Evolutionary conservation across 2,888 invertebrate species (phyloP).

Genomic region (Drosophila algonquin): DNA sequence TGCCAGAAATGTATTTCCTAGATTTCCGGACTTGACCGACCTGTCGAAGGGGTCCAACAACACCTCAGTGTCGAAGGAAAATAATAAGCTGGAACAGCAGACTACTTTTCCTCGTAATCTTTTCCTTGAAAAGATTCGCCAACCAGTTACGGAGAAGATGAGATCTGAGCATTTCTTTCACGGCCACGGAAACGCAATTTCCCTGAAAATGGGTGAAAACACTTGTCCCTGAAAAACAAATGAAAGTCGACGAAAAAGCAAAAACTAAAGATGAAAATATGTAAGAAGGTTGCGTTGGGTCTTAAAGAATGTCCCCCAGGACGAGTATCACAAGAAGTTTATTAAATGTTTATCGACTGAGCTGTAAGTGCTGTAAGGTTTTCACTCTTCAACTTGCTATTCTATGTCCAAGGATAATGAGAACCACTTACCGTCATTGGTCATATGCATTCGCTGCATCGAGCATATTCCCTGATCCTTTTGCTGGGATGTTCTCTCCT

Average conservation of each 20-base stretch:
- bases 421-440: not conserved
- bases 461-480: not conserved
- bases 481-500: not conserved
- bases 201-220: no score
- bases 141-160: not conserved
- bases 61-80: not conserved
- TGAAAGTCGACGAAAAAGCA: no score
- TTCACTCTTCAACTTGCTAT: no score
- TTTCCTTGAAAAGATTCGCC: not conserved
- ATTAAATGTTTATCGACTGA: no score
- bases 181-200: no score
- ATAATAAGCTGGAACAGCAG: not conserved
- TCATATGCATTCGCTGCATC: not conserved
- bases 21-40: not conserved
- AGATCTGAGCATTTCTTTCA: not conserved
- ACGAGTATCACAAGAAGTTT: no score
- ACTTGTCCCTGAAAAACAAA: no score
- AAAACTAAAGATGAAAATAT: no score
- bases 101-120: not conserved
- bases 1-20: not conserved
- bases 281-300: no score
- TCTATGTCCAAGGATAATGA: no score
- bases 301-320: no score
- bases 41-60: not conserved
- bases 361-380: no score